A percentile compares a stretch with the other conserved stretches of the same genome.
phyloP scores from a whole-genome alignment of 2,888 invertebrate genomes.

The Theristus sp. region DNA sequence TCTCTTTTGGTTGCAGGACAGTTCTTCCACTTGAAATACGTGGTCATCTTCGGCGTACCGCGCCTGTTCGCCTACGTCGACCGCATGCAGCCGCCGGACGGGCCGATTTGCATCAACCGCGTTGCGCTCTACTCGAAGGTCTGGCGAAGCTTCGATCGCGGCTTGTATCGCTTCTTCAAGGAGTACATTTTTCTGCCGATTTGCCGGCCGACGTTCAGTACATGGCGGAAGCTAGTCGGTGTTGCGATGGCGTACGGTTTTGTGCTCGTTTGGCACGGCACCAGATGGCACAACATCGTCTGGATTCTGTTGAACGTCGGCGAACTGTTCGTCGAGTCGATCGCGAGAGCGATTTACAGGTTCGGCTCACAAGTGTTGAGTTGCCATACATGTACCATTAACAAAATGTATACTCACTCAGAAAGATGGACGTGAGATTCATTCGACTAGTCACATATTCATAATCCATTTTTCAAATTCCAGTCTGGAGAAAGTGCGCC shows the following conservation, averaged over 20 bases:
- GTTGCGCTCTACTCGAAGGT: constrained; percentile 34
- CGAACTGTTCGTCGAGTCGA: constrained; percentile 30
- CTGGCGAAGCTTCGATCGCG: constrained; percentile 36
- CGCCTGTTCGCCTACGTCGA: constrained; percentile 31
- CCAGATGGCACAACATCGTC: constrained; percentile 29
- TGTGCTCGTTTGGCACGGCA: constrained; percentile 36
- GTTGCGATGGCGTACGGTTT: constrained; percentile 32
- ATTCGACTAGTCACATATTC: constrained; percentile 6
- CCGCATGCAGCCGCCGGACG: constrained; percentile 29
- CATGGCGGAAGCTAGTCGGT: constrained; percentile 27
- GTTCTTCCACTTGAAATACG: constrained; percentile 36
- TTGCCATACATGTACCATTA: background rate
- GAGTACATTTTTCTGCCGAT: constrained; percentile 35
- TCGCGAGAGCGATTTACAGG: constrained; percentile 20
- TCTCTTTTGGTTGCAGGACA: too few relatives aligned
- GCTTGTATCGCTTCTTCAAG: constrained; percentile 34
- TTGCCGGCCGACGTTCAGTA: constrained; percentile 28
- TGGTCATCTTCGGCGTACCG: constrained; percentile 34
- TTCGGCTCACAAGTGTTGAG: too few relatives aligned
- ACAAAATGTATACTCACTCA: background rate
- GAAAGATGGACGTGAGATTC: background rate
- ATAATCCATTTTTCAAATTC: constrained; percentile 8
- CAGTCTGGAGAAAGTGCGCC: constrained; percentile 9
- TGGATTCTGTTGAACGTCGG: constrained; percentile 34
- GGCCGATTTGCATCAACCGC: constrained; percentile 34